Conservation (phyloP, 2,888 invertebrate species). For the Melipona beecheii region DNA sequence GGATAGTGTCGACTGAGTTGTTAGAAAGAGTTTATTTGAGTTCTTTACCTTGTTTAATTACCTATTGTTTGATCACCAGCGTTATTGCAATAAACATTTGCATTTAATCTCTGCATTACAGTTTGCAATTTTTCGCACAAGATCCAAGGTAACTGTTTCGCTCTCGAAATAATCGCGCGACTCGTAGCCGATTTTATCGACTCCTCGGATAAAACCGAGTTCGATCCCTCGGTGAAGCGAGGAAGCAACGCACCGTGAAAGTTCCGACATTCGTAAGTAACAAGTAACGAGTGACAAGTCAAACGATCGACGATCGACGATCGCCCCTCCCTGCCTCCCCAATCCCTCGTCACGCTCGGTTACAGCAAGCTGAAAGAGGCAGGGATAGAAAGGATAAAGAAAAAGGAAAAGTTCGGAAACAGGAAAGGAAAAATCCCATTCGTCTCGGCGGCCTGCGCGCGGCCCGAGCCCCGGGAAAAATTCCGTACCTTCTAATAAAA, state of each 20-base stretch:
- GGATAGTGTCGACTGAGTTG: no score
- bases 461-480: conserved; percentile 13
- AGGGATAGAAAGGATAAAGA: not conserved
- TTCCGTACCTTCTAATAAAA: conserved; percentile 37
- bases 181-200: not conserved
- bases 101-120: no score
- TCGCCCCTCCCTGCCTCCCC: not conserved
- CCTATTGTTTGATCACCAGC: no score
- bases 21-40: no score
- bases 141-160: not conserved
- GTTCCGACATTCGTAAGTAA: conserved; percentile 15
- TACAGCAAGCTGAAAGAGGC: not conserved
- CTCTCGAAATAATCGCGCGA: not conserved
- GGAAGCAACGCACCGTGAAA: not conserved
- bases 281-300: conserved; percentile 26
- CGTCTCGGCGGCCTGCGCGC: not conserved
- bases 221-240: not conserved
- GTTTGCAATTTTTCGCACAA: not conserved
- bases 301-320: conserved; percentile 34
- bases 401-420: conserved; percentile 9
- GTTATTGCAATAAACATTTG: no score
- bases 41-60: no score
- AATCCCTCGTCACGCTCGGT: not conserved
- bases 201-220: not conserved
- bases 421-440: conserved; percentile 13